Conservation (phyloP, 2,888 invertebrate genomes). For the Schizaphis graminum region DNA sequence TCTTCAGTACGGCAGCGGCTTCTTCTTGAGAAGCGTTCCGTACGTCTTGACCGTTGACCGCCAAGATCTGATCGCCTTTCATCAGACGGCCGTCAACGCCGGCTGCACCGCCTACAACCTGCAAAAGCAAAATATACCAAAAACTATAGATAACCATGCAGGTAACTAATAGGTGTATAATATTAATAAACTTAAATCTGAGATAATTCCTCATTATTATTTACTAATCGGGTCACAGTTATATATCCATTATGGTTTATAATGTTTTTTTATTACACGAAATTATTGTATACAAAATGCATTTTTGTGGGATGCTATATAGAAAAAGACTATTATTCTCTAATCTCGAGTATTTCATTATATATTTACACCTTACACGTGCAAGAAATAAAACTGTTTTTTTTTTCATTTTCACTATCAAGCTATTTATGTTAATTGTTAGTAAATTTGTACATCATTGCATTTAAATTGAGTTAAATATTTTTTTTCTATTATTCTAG, state of each 20-base stretch:
- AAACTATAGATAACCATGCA: neutral
- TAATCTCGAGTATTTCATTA: neutral
- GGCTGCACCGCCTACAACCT: constrained; percentile 91
- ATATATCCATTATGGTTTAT: neutral
- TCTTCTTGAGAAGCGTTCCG: constrained; percentile 83
- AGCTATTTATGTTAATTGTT: neutral
- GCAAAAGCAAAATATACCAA: neutral
- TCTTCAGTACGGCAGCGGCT: constrained; percentile 90
- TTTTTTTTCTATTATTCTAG: neutral
- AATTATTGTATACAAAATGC: neutral
- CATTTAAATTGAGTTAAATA: neutral
- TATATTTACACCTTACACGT: neutral
- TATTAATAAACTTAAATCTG: neutral
- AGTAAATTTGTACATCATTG: neutral
- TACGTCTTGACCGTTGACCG: constrained; percentile 90
- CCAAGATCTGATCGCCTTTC: constrained; percentile 90
- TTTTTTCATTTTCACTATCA: neutral
- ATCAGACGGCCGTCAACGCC: constrained; percentile 89
- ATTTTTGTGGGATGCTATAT: neutral
- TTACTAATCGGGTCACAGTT: neutral
- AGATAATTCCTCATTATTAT: neutral
- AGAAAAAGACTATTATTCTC: neutral
- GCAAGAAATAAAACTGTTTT: neutral
- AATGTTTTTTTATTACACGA: neutral
- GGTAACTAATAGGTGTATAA: neutral